A percentile compares a stretch with the other conserved stretches of the same genome.
These are phyloP conservation scores for Sycophila texana DNA, from an alignment of 2,888 invertebrate genomes.

Conservation along the genomic window DNA sequence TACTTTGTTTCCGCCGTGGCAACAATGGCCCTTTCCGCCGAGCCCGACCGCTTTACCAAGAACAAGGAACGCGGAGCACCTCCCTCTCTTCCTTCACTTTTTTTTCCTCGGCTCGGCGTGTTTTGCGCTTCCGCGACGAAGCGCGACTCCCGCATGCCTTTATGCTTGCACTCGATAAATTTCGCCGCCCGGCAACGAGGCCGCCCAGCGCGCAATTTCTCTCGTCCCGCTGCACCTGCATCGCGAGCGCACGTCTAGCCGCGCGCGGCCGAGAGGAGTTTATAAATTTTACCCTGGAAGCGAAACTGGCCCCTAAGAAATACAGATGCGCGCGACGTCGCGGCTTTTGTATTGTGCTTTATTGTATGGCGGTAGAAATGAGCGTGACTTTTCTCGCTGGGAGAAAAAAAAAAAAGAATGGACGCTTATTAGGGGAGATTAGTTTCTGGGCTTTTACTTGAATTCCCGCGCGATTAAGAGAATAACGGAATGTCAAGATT, in stretches of 20 bases:
- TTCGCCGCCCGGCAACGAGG: conserved; percentile 17
- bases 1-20: conserved; percentile 4
- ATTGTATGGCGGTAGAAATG: too few relatives aligned
- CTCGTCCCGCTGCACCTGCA: neutral
- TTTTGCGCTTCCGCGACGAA: conserved; percentile 5
- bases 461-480: too few relatives aligned
- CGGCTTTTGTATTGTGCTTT: too few relatives aligned
- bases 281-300: neutral
- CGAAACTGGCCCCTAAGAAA: too few relatives aligned
- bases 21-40: neutral
- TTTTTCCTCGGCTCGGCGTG: too few relatives aligned
- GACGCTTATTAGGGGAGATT: too few relatives aligned
- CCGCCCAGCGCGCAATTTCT: neutral
- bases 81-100: too few relatives aligned
- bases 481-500: too few relatives aligned
- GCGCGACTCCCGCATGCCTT: conserved; percentile 8
- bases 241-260: neutral
- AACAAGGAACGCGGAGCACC: neutral
- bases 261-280: neutral
- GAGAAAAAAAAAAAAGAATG: too few relatives aligned
- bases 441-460: too few relatives aligned
- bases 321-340: too few relatives aligned
- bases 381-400: too few relatives aligned
- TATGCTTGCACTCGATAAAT: conserved; percentile 46
- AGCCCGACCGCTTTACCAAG: neutral